Evolutionary conservation across 2,113 vertebrate genomes (phyloP).

Genomic region (Scortum barcoo): DNA sequence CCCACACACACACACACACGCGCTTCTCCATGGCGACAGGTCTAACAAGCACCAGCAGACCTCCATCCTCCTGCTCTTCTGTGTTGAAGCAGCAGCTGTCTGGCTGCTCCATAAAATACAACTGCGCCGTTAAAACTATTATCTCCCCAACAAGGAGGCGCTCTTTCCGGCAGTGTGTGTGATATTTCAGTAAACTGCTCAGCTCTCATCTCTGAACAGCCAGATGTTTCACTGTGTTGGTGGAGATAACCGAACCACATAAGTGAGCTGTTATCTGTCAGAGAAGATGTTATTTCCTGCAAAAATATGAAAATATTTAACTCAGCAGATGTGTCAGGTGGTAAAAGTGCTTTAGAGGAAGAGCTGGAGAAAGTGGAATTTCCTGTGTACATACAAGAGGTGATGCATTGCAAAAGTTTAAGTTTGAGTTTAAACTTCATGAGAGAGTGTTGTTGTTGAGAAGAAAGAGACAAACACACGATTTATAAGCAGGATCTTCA

Average conservation of each 20-base stretch:
- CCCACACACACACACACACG: background rate
- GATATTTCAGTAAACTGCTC: background rate
- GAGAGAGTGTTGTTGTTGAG: background rate
- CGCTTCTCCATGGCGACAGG: background rate
- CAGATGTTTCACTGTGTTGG: background rate
- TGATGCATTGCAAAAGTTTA: too few relatives aligned
- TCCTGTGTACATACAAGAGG: background rate
- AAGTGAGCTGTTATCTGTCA: background rate
- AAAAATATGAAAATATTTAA: background rate
- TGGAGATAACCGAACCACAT: background rate
- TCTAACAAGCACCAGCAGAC: background rate
- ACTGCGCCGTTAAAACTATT: constrained; percentile 13
- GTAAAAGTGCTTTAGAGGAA: background rate
- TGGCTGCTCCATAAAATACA: background rate
- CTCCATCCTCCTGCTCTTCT: background rate
- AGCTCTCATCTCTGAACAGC: background rate
- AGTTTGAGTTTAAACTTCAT: background rate
- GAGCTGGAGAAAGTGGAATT: background rate
- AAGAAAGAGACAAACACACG: background rate
- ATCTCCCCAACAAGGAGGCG: background rate
- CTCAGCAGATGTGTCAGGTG: background rate
- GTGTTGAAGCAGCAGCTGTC: constrained; percentile 10
- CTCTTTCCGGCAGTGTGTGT: background rate
- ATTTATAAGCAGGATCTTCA: too few relatives aligned
- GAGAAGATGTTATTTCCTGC: background rate